These are phyloP conservation scores for Melanotaenia nigrans DNA, from an alignment of 2,797 vertebrate genomes.

Conservation along the genomic window DNA sequence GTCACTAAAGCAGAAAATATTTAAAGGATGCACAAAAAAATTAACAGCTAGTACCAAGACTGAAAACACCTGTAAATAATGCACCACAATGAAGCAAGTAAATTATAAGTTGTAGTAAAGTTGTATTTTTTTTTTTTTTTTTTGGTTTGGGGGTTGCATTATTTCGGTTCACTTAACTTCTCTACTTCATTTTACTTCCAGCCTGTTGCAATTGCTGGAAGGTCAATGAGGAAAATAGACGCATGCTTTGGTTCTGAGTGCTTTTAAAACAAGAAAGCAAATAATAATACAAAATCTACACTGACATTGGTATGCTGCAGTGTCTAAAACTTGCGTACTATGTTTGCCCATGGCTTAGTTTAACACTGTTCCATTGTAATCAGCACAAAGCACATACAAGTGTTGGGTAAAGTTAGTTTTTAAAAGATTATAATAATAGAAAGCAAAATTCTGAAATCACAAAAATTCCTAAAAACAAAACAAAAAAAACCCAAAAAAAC, in stretches of 20 bases:
- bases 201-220: not conserved
- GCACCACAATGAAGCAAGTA: constrained; percentile 1
- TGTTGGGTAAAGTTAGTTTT: too few relatives aligned
- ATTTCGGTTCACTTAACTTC: not conserved
- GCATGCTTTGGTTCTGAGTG: not conserved
- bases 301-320: not conserved
- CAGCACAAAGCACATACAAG: too few relatives aligned
- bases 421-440: too few relatives aligned
- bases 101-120: not conserved
- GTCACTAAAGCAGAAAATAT: constrained; percentile 30
- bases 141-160: not conserved
- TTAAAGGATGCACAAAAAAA: constrained; percentile 12
- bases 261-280: not conserved
- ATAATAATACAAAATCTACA: not conserved
- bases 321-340: too few relatives aligned
- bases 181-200: not conserved
- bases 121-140: not conserved
- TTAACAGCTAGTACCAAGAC: constrained; percentile 2
- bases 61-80: constrained; percentile 23
- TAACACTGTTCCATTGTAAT: too few relatives aligned
- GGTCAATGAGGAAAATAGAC: not conserved
- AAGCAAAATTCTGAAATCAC: too few relatives aligned
- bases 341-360: too few relatives aligned
- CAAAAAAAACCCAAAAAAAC: too few relatives aligned
- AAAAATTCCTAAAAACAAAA: too few relatives aligned